Percentiles rank a stretch among this genome's conserved stretches.
Evolutionary conservation across 2,888 invertebrate species (phyloP).

Genomic region (Cryptocephalus primarius): DNA sequence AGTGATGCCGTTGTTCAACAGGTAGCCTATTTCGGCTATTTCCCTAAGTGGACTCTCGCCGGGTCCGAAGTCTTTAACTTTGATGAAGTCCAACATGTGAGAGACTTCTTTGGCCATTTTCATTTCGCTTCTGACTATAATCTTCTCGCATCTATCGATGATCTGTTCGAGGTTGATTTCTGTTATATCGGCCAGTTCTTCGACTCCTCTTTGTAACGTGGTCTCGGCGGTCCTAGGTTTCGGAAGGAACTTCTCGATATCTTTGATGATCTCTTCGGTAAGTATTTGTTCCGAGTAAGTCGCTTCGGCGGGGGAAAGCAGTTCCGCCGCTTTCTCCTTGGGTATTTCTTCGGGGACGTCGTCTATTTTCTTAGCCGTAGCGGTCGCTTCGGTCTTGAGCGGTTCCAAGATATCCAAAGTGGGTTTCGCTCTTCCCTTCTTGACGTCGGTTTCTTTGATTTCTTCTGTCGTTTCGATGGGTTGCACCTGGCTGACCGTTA

Average conservation of each 20-base stretch:
- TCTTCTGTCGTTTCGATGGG: slow-evolving; percentile 47
- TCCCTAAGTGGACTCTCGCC: slow-evolving; percentile 70
- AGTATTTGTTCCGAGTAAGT: slow-evolving; percentile 47
- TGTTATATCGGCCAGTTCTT: slow-evolving; percentile 34
- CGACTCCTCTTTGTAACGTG: slow-evolving; percentile 26
- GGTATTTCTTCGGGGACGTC: slow-evolving; percentile 36
- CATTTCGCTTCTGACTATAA: slow-evolving; percentile 44
- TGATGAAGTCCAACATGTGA: slow-evolving; percentile 60
- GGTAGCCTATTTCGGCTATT: slow-evolving; percentile 70
- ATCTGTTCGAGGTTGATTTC: slow-evolving; percentile 44
- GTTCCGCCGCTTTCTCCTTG: slow-evolving; percentile 38
- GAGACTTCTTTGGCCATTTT: slow-evolving; percentile 64
- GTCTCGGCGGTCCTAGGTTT: slow-evolving; percentile 26
- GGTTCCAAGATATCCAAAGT: slow-evolving; percentile 47
- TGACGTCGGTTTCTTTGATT: slow-evolving; percentile 36
- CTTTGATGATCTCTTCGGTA: slow-evolving; percentile 43
- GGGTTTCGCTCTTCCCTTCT: slow-evolving; percentile 41
- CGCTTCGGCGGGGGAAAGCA: slow-evolving; percentile 47
- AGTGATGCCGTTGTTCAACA: slow-evolving; percentile 64
- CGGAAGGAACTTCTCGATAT: slow-evolving; percentile 34
- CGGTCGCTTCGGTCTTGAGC: slow-evolving; percentile 48
- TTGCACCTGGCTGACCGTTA: slow-evolving; percentile 40
- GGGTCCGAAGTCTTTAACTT: slow-evolving; percentile 68
- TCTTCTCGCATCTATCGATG: slow-evolving; percentile 45
- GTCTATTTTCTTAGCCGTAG: slow-evolving; percentile 52